Evolutionary conservation across 2,888 invertebrate genomes (phyloP).

Genomic region (Anarsia innoxiella): DNA sequence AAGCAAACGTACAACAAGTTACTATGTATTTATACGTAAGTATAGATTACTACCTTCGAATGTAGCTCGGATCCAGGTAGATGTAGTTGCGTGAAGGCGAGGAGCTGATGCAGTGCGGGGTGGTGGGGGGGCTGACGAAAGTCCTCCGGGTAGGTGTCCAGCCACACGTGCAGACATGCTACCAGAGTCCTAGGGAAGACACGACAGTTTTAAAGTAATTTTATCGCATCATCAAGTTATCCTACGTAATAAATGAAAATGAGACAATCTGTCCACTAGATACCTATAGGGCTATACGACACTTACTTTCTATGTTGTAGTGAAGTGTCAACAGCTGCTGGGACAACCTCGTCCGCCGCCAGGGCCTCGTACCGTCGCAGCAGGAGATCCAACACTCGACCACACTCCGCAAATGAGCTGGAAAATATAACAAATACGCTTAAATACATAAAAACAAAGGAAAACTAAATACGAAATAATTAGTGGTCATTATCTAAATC

Average conservation of each 20-base stretch:
- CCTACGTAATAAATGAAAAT: no score
- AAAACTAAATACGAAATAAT: no score
- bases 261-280: no score
- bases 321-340: slow-evolving; percentile 68
- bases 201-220: neutral
- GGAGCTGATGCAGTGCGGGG: slow-evolving; percentile 85
- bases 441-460: no score
- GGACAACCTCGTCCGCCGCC: slow-evolving; percentile 72
- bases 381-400: slow-evolving; percentile 88
- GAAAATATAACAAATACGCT: slow-evolving; percentile 17
- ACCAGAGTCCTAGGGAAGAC: slow-evolving; percentile 83
- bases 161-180: slow-evolving; percentile 95
- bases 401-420: slow-evolving; percentile 86
- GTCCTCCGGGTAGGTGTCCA: slow-evolving; percentile 98
- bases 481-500: no score
- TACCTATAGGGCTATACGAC: no score
- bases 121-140: slow-evolving; percentile 88
- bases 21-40: no score
- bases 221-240: no score
- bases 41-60: slow-evolving; percentile 73
- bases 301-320: slow-evolving; percentile 83
- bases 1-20: no score
- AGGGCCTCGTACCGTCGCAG: slow-evolving; percentile 85
- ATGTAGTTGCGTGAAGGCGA: slow-evolving; percentile 88
- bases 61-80: slow-evolving; percentile 91